These are phyloP conservation scores for Zaprionus camerounensis DNA, from an alignment of 1,140 invertebrate species.

Conservation along the genomic window DNA sequence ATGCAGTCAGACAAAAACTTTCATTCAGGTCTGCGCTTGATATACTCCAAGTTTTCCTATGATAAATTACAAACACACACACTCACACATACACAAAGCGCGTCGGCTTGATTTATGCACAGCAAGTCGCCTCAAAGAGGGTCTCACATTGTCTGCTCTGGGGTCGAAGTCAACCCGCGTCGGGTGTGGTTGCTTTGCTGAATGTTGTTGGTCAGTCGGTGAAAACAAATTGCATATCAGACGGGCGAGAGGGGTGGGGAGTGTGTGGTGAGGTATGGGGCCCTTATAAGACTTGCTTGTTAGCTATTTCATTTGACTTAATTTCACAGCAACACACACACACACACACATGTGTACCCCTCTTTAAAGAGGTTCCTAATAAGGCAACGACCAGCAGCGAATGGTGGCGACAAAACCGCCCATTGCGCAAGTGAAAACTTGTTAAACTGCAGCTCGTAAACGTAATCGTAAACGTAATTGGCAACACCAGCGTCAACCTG, in stretches of 20 bases:
- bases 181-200: constrained; percentile 1
- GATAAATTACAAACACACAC: constrained; percentile 36
- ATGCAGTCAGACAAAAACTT: constrained; percentile 40
- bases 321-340: constrained; percentile 36
- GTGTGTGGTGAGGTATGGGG: not conserved
- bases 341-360: not conserved
- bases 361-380: constrained; percentile 18
- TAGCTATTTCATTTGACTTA: constrained; percentile 49
- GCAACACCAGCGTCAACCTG: constrained; percentile 33
- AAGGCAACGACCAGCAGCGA: constrained; percentile 19
- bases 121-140: not conserved
- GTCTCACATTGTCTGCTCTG: constrained; percentile 33
- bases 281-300: constrained; percentile 46
- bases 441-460: constrained; percentile 40
- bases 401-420: not conserved
- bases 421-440: constrained; percentile 60
- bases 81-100: constrained; percentile 5
- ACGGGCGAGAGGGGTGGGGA: not conserved
- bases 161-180: not conserved
- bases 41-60: constrained; percentile 42
- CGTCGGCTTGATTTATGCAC: constrained; percentile 44
- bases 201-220: constrained; percentile 27
- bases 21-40: constrained; percentile 43
- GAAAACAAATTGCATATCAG: constrained; percentile 62
- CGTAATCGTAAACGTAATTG: constrained; percentile 28